A percentile compares a stretch with the other conserved stretches of the same genome.
Conservation (phyloP, 1,140 invertebrate species). For the Polypedilum pembai region DNA sequence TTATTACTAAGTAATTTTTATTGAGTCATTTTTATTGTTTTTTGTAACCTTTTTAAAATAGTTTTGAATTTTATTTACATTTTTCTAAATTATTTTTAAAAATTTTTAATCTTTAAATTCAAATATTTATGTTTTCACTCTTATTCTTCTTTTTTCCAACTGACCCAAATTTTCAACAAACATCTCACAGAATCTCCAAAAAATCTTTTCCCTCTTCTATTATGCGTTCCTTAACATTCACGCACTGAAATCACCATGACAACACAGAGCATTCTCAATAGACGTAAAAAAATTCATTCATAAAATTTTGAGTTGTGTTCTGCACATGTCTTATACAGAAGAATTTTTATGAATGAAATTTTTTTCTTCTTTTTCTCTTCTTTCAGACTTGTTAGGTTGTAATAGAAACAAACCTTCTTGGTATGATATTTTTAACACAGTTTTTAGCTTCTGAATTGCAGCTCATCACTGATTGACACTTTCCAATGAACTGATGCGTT, state of each 20-base stretch:
- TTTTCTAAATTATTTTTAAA: no score
- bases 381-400: background rate
- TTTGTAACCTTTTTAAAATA: no score
- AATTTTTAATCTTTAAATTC: no score
- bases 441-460: background rate
- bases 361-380: background rate
- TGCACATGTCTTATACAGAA: background rate
- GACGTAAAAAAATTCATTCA: background rate
- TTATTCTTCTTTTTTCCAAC: slow-evolving; percentile 1
- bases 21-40: no score
- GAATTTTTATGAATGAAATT: slow-evolving; percentile 1
- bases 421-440: background rate
- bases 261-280: background rate
- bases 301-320: background rate
- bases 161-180: background rate
- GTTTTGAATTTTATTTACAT: no score
- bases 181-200: background rate
- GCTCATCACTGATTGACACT: no score
- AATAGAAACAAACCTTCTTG: background rate
- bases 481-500: no score
- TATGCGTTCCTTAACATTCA: slow-evolving; percentile 5
- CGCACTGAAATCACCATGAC: background rate
- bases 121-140: background rate
- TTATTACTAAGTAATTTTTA: no score
- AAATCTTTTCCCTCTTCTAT: background rate